Base-by-base conservation (phyloP, 2,888 invertebrate species). In the Leistus spinibarbis region DNA sequence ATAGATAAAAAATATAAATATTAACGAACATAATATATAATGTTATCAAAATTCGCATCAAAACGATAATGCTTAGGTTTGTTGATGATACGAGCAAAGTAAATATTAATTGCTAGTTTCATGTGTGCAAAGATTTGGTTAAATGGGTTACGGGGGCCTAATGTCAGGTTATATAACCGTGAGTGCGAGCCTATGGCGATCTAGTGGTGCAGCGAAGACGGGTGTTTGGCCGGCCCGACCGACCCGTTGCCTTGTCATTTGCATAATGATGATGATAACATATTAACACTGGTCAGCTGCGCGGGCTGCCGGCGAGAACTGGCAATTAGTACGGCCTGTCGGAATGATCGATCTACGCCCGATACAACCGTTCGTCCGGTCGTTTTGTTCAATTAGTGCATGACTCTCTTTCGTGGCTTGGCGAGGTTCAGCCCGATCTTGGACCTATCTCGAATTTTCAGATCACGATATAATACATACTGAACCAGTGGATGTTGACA, bases 261-360 rank as follows among this genome's bases (percentile, higher is more conserved):
- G 81, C 85, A 85, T 85, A 85, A 85, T 84, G 83, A 83, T 82
- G 82, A 83, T 83, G 83, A 84, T 84, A 83, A 83, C 83, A 81
- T 83, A 83, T 83, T 82, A 84, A 84, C 81, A 81, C 82, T 67
- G 79, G 80, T 83, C 85, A 84, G 84, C 84, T 84, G 84, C 83
- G 79, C 81, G 80, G 80, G 82, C 81, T 78, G 79, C 77, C 75
- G 68, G 76, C 57, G 66, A 73, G 69, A 69, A 69, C 68, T 68
- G 83, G 83, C 83, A 82, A 84, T 83, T 84, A 83, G 81, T 80
- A 24, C 40, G 19, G 57, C 56, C 56, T 54, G 72, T 54, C 23
- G 63, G 64, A 24, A 57, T 72, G 72, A 72, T 72, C 72, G 72
- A 72, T 72, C 72, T 71, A 27, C 66, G 65, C 10, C 40, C 10